Evolutionary conservation across 2,888 invertebrate genomes (phyloP).

Genomic region (Geophilus truncorum): DNA sequence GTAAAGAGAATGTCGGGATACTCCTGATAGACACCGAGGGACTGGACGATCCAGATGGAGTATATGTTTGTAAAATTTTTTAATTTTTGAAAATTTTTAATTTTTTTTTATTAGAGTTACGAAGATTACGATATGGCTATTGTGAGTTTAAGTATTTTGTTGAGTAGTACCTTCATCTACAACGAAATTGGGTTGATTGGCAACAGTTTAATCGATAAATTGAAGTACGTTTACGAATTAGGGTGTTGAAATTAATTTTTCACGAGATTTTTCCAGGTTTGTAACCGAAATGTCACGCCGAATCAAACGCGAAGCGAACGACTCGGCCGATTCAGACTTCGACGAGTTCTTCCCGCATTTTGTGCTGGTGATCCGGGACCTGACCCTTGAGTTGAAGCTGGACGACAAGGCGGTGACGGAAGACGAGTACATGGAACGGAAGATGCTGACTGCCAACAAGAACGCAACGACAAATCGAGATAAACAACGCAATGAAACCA

Average conservation of each 20-base stretch:
- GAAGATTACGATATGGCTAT: constrained; percentile 1
- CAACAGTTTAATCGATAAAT: not conserved
- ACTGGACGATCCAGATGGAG: not conserved
- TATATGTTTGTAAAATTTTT: not conserved
- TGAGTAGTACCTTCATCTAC: not conserved
- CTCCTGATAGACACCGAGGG: not conserved
- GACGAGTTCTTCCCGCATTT: not conserved
- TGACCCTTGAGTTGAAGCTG: not conserved
- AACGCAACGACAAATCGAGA: not conserved
- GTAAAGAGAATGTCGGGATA: not conserved
- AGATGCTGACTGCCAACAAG: not conserved
- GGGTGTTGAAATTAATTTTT: not conserved
- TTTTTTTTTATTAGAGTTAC: not conserved
- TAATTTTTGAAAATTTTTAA: not conserved
- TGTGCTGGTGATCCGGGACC: not conserved
- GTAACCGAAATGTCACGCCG: not conserved
- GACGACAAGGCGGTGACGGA: not conserved
- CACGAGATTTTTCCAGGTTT: not conserved
- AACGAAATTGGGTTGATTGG: not conserved
- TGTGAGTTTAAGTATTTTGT: not conserved
- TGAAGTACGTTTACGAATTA: not conserved
- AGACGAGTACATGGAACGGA: not conserved
- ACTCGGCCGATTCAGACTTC: not conserved
- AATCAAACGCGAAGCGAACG: not conserved
- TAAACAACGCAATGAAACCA: not conserved